These are phyloP conservation scores for Tinamus major DNA, from an alignment of 2,797 vertebrate species.

Conservation along the genomic window DNA sequence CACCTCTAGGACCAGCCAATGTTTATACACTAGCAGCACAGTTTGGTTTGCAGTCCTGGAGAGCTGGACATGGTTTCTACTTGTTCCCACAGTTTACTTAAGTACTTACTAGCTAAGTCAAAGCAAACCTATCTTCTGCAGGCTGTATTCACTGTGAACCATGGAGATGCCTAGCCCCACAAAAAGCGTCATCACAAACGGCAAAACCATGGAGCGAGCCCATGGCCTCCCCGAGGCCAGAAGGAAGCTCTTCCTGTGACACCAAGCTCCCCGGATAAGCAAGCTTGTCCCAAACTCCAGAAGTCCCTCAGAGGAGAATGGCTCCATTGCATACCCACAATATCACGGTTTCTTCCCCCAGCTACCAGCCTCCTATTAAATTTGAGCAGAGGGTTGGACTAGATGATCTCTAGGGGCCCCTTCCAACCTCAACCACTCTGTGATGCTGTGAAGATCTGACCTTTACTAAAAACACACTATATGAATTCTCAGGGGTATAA, in stretches of 20 bases:
- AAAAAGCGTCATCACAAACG: neutral
- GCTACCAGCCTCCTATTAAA: neutral
- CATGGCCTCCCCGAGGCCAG: neutral
- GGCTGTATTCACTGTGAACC: neutral
- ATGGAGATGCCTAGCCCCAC: neutral
- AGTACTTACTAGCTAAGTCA: neutral
- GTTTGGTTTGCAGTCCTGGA: neutral
- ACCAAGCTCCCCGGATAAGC: neutral
- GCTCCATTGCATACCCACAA: neutral
- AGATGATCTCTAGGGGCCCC: too few species aligned
- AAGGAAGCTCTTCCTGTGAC: neutral
- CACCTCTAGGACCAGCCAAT: neutral
- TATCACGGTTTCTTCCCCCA: neutral
- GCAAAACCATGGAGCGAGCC: rapidly evolving
- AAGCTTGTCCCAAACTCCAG: neutral
- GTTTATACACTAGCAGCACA: neutral
- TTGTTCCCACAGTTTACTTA: too few species aligned
- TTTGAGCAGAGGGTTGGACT: too few species aligned
- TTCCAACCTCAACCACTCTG: too few species aligned
- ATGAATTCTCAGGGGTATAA: neutral
- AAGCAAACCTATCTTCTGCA: neutral
- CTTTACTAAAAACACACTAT: neutral
- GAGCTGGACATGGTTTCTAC: neutral
- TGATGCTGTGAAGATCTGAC: neutral
- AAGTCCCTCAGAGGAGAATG: neutral